Conservation (phyloP, 2,797 vertebrate species). For the Etheostoma perlongum region DNA sequence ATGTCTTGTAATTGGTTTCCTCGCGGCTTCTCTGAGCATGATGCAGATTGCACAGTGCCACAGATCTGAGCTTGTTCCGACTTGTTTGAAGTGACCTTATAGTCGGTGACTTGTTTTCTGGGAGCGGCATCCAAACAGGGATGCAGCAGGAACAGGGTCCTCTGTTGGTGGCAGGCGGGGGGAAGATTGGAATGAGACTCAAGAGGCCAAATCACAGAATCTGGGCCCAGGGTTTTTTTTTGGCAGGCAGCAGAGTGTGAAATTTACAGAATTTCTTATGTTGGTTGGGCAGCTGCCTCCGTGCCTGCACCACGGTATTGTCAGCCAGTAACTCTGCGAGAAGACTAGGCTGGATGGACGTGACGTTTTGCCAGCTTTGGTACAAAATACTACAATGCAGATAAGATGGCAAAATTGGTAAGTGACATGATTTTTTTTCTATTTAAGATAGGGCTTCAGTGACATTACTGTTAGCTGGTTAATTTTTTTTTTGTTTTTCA, state of each 20-base stretch:
- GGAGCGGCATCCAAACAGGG: constrained; percentile 67
- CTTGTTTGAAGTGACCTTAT: constrained; percentile 89
- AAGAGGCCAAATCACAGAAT: constrained; percentile 86
- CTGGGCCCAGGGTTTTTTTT: constrained; percentile 89
- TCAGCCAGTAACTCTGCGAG: constrained; percentile 59
- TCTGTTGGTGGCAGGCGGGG: constrained; percentile 65
- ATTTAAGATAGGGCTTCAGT: constrained; percentile 40
- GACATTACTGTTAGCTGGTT: constrained; percentile 15
- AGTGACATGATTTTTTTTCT: constrained; percentile 51
- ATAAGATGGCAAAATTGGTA: constrained; percentile 44
- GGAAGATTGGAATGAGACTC: constrained; percentile 79
- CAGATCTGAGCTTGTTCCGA: constrained; percentile 85
- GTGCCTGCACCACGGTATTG: constrained; percentile 81
- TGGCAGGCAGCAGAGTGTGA: constrained; percentile 90
- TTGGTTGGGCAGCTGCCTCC: constrained; percentile 87
- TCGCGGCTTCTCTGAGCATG: constrained; percentile 47
- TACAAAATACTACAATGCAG: constrained; percentile 53
- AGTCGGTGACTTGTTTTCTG: constrained; percentile 80
- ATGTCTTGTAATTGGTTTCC: constrained; percentile 60
- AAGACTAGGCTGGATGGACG: constrained; percentile 64
- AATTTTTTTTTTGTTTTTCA: constrained; percentile 25
- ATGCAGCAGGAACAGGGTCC: constrained; percentile 64
- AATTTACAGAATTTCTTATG: constrained; percentile 90
- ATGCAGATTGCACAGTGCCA: constrained; percentile 57
- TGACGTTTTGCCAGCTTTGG: constrained; percentile 64